phyloP scores from a whole-genome alignment of 1,140 invertebrate species.

The Hylaeus volcanicus region DNA sequence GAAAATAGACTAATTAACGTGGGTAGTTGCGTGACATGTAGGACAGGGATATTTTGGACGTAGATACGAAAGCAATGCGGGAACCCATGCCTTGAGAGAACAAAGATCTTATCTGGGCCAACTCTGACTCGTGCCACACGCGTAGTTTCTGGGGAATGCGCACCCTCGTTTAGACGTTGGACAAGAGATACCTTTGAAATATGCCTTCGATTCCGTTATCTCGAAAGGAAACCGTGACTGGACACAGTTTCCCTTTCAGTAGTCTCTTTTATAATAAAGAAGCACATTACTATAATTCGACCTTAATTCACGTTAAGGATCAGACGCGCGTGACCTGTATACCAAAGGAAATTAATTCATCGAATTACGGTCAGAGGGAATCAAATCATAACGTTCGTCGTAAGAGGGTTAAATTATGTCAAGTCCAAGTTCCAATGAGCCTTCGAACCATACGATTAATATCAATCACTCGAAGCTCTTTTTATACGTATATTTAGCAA shows the following conservation, averaged over 20 bases:
- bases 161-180: not conserved
- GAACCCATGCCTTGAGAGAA: conserved; percentile 3
- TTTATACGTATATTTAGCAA: too few relatives aligned
- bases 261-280: not conserved
- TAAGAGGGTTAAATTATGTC: conserved; percentile 8
- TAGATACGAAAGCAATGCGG: conserved; percentile 15
- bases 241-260: not conserved
- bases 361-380: conserved; percentile 28
- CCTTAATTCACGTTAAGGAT: conserved; percentile 31
- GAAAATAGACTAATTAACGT: conserved; percentile 75
- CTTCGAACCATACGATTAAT: not conserved
- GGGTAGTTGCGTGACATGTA: conserved; percentile 73
- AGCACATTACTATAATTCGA: conserved; percentile 13
- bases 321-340: conserved; percentile 10
- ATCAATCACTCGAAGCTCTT: not conserved
- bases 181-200: not conserved
- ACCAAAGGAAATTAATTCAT: conserved; percentile 2
- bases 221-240: not conserved
- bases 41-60: conserved; percentile 50
- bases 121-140: conserved; percentile 38
- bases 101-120: conserved; percentile 29
- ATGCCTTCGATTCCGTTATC: not conserved
- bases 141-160: conserved; percentile 26
- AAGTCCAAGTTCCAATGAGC: not conserved
- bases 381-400: conserved; percentile 8